Base-by-base conservation (phyloP, 2,113 vertebrate genomes). In the Ascaphus truei region DNA sequence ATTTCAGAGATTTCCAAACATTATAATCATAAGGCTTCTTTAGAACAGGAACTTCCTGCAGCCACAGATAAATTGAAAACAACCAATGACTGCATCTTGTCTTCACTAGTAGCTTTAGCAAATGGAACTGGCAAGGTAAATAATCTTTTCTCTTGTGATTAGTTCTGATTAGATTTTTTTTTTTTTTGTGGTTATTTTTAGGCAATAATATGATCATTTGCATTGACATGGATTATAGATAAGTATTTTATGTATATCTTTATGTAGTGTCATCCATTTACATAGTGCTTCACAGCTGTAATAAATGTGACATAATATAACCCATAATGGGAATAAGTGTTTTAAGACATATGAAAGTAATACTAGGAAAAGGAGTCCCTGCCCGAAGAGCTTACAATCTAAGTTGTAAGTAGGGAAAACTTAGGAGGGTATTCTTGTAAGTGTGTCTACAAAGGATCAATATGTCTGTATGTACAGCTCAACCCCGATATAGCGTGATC, bases 11-110 rank as follows among this genome's bases (percentile, higher is more conserved):
- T 96, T 85, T 96, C 91, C 26, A 95, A 94, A 79, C 94, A 96
- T 79, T 99, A 98, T 79, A 96, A 84, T 84, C 94, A 96, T 74
- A 99, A 99, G 84, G 93, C 91, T 53, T 29, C 84, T 58, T 85
- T 98, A 72, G 97, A 99, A 74, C 92, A 92, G 74, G 94, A 96
- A 27, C 82, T 98, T 75, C 94, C 97, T 33, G 96, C 90, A n/a
- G 81, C 91, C 72, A 95, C 96, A 0, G 94, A 98, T 87, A 99
- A 99, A 78, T 91, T 98, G 18, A 69, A 89, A 62, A 98, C 94
- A 75, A 99, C 97, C 27, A 95, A 96, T 33, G 95, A 99, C 72
- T 98, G 96, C 75, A 89, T 99, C 79, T 86, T 98, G 51, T 94
- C 95, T 18, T 98, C 97, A 25, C 34, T 95, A 29, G 89, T 89